Evolutionary conservation across 1,140 invertebrate species (phyloP).

Genomic region (Lethrus apterus): DNA sequence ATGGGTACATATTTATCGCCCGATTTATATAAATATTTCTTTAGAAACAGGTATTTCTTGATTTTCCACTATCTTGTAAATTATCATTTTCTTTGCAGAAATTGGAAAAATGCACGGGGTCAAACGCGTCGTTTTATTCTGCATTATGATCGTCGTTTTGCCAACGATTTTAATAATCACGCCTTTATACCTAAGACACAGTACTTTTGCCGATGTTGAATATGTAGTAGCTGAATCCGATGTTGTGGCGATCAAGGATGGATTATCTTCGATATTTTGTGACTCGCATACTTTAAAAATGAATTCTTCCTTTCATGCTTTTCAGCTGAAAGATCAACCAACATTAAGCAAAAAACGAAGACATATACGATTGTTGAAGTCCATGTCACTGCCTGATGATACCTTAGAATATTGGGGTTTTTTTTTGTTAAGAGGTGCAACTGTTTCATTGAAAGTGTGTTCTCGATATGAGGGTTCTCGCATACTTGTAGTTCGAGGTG

Average conservation of each 20-base stretch:
- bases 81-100: conserved; percentile 47
- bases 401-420: conserved; percentile 86
- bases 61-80: conserved; percentile 19
- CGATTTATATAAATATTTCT: too few relatives aligned
- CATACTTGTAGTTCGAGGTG: conserved; percentile 70
- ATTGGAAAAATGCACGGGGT: conserved; percentile 64
- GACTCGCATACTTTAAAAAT: conserved; percentile 67
- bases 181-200: conserved; percentile 67
- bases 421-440: conserved; percentile 62
- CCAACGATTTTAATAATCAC: conserved; percentile 63
- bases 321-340: conserved; percentile 64
- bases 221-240: conserved; percentile 74
- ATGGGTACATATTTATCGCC: conserved; percentile 9
- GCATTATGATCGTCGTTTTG: conserved; percentile 60
- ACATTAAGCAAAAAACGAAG: conserved; percentile 57
- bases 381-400: conserved; percentile 75
- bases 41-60: conserved; percentile 3
- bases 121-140: conserved; percentile 65
- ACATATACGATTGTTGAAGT: conserved; percentile 69
- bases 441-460: conserved; percentile 47
- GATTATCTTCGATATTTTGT: conserved; percentile 71
- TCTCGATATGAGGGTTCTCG: conserved; percentile 69
- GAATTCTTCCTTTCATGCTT: conserved; percentile 74
- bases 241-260: conserved; percentile 68
- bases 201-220: conserved; percentile 61